Evolutionary conservation across 2,888 invertebrate genomes (phyloP), one percentile per base, ranked within the genome.

Genomic region (Diadegma fenestrale): DNA sequence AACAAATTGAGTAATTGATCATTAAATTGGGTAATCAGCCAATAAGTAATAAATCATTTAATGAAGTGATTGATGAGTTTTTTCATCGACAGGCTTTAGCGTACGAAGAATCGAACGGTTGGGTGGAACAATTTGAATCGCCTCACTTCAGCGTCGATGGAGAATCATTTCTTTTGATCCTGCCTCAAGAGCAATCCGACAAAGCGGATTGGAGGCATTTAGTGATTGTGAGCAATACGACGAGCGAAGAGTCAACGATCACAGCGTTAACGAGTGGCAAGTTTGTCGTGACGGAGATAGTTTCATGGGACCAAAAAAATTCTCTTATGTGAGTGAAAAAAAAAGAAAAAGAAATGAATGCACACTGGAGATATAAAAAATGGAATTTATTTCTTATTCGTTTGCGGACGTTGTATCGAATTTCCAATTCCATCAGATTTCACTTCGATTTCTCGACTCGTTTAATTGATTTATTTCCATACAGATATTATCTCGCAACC

Each of bases 401-500:
- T 37, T 63, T 30, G 7, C n/a, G n/a, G 2, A 2, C 48, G 17
- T 17, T 69, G 30, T 33, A 43, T 66, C 14, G 6, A 19, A 37
- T n/a, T 12, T 66, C 37, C 7, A 26, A 26, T 26, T 17, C 8
- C 5, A 30, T 33, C 19, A 19, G 17, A 22, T 58, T 26, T 71
- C 19, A 6, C 12, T 14, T 8, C n/a, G 5, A 43, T 68, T 63
- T 30, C 12, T 14, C 19, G 0, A 22, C 7, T 6, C 14, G 37
- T 7, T 19, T 66, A 26, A n/a, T 77, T 51, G 26, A 17, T 19
- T 63, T 63, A 12, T 54, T 19, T 41, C 2, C 5, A 30, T 26
- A 26, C 94, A 98, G 98, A 82, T 99, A 98, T 95, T 99, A 97
- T 94, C 95, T 96, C 89, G 98, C 98, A 0, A 98, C 97, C 45